Evolutionary conservation across 1,140 invertebrate genomes (phyloP).

Genomic region (Drosophila tropicalis): DNA sequence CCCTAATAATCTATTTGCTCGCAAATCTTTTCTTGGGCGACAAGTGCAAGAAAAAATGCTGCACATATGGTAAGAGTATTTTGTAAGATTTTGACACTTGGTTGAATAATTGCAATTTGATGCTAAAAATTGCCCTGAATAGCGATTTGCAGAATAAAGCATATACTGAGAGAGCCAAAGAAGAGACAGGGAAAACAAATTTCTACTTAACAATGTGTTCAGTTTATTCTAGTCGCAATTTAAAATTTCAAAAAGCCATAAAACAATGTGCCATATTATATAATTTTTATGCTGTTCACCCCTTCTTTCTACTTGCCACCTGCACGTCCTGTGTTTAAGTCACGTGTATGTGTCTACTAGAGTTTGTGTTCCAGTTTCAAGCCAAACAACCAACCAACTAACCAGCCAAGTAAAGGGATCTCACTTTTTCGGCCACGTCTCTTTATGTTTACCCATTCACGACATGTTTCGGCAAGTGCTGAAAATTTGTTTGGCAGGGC

Average conservation of each 20-base stretch:
- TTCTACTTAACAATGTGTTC: background rate
- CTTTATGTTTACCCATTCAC: constrained; percentile 52
- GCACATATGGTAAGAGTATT: constrained; percentile 16
- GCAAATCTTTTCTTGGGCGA: constrained; percentile 47
- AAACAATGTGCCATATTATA: constrained; percentile 30
- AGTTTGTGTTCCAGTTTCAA: constrained; percentile 18
- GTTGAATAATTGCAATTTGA: constrained; percentile 78
- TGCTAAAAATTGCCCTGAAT: constrained; percentile 72
- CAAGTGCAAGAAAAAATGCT: constrained; percentile 59
- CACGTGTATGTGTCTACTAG: constrained; percentile 26
- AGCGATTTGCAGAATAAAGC: too few species aligned
- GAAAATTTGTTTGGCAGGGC: constrained; percentile 60
- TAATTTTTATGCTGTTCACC: constrained; percentile 28
- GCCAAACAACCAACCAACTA: constrained; percentile 7
- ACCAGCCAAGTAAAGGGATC: constrained; percentile 7
- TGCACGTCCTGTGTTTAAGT: constrained; percentile 23
- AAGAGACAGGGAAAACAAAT: background rate
- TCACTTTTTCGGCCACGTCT: constrained; percentile 46
- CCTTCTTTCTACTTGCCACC: constrained; percentile 3
- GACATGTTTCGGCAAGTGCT: constrained; percentile 71
- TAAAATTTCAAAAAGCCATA: constrained; percentile 13
- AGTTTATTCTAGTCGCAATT: background rate
- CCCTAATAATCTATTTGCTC: background rate
- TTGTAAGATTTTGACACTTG: constrained; percentile 30
- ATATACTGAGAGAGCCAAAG: constrained; percentile 23